phyloP scores from a whole-genome alignment of 2,888 invertebrate species.

The Lordiphosa andalusiaca region DNA sequence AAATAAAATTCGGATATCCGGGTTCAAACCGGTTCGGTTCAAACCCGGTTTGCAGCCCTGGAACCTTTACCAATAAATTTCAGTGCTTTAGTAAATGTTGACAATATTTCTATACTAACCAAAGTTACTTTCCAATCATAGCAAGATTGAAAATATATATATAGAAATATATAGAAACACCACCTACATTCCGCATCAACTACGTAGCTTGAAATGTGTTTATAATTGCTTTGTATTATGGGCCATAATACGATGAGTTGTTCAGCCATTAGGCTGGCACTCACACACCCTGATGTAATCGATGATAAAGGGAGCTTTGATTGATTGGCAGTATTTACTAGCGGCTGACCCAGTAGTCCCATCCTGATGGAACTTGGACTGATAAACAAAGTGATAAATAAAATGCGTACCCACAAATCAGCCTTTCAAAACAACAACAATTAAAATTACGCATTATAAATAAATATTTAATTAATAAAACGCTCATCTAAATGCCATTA shows the following conservation, averaged over 20 bases:
- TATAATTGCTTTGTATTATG: slow-evolving; percentile 3
- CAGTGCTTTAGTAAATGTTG: no score
- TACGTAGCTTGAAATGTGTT: slow-evolving; percentile 3
- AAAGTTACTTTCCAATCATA: no score
- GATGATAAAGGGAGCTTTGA: slow-evolving; percentile 31
- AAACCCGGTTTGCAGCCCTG: no score
- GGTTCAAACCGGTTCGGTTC: no score
- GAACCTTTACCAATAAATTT: no score
- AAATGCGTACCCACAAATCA: slow-evolving; percentile 43
- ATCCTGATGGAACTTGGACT: slow-evolving; percentile 17
- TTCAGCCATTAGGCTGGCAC: no score
- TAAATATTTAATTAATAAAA: slow-evolving; percentile 27
- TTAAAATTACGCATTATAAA: slow-evolving; percentile 63
- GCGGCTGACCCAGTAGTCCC: slow-evolving; percentile 41
- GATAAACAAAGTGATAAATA: slow-evolving; percentile 67
- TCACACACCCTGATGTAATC: slow-evolving; percentile 7
- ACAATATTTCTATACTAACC: no score
- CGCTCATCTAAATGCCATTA: slow-evolving; percentile 45
- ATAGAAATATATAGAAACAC: neutral
- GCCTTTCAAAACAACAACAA: slow-evolving; percentile 39
- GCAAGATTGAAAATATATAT: no score
- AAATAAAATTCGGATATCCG: no score
- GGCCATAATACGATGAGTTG: neutral
- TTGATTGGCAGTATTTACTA: slow-evolving; percentile 25
- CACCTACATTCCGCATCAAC: neutral